These are phyloP conservation scores for Hemicordylus capensis DNA, from an alignment of 2,113 vertebrate genomes.

Conservation along the genomic window DNA sequence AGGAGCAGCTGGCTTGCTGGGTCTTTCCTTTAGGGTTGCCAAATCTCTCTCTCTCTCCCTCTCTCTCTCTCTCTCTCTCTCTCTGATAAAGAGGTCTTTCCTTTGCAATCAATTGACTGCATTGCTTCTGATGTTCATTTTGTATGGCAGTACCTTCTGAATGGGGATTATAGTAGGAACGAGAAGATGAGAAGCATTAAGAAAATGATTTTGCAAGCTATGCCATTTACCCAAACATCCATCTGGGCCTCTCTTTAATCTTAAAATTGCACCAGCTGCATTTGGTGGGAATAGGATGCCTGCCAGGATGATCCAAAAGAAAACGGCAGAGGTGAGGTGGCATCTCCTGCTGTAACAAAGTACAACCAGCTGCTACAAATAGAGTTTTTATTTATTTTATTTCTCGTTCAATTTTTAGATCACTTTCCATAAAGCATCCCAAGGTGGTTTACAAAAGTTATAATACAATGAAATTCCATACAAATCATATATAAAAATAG, in stretches of 20 bases:
- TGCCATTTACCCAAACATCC: background rate
- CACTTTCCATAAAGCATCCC: too few species aligned
- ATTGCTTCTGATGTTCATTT: background rate
- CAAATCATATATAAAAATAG: too few species aligned
- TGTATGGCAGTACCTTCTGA: background rate
- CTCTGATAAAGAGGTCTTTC: background rate
- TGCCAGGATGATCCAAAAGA: background rate
- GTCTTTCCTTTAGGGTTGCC: background rate
- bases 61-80: background rate
- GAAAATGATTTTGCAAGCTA: background rate
- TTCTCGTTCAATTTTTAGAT: too few species aligned
- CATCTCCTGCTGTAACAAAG: background rate
- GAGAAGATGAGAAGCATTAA: background rate
- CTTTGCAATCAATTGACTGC: background rate
- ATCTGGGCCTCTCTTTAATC: background rate
- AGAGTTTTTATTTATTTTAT: too few species aligned
- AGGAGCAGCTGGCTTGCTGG: background rate
- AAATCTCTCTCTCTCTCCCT: background rate
- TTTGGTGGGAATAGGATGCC: background rate
- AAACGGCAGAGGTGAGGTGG: background rate
- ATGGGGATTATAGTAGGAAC: background rate
- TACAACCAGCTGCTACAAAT: background rate
- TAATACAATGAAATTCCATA: too few species aligned
- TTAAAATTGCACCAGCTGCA: background rate
- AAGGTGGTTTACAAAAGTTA: too few species aligned